A percentile compares a stretch with the other conserved stretches of the same genome.
Conservation (phyloP, 1,140 invertebrate species). For the Onthophagus taurus region DNA sequence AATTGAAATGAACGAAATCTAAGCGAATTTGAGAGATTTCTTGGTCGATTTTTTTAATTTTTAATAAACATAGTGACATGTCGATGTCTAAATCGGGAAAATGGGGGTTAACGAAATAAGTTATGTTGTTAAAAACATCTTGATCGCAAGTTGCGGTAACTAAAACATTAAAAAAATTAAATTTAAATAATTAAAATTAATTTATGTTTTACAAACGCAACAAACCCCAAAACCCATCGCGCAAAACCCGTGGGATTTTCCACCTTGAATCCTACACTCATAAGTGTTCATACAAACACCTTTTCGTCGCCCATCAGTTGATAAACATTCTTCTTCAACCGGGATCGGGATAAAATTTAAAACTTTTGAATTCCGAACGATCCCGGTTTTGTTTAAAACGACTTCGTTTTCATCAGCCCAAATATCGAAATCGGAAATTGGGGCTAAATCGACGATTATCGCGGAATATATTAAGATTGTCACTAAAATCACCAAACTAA, state of each 20-base stretch:
- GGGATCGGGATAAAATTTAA: conserved; percentile 71
- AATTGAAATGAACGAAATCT: conserved; percentile 71
- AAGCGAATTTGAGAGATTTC: conserved; percentile 68
- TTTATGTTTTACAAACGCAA: conserved; percentile 56
- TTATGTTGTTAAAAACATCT: conserved; percentile 70
- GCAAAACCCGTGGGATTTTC: conserved; percentile 64
- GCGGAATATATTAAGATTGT: too few species aligned
- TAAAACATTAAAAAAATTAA: conserved; percentile 34
- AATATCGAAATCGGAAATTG: conserved; percentile 20
- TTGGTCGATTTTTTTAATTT: conserved; percentile 58
- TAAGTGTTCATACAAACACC: conserved; percentile 70
- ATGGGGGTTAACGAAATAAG: conserved; percentile 72
- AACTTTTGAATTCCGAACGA: too few species aligned
- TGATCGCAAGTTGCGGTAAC: conserved; percentile 66
- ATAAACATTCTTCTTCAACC: conserved; percentile 64
- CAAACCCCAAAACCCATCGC: conserved; percentile 81
- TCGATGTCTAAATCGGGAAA: conserved; percentile 65
- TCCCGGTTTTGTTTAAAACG: conserved; percentile 6
- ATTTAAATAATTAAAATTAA: background rate
- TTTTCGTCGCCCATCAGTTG: conserved; percentile 54
- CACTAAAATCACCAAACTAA: too few species aligned
- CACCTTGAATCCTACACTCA: conserved; percentile 68
- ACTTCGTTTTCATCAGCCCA: conserved; percentile 19
- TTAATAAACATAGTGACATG: conserved; percentile 52
- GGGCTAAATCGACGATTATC: background rate